These are phyloP conservation scores for Circaetus cinerascens DNA, from an alignment of 2,113 vertebrate species.

Conservation along the genomic window DNA sequence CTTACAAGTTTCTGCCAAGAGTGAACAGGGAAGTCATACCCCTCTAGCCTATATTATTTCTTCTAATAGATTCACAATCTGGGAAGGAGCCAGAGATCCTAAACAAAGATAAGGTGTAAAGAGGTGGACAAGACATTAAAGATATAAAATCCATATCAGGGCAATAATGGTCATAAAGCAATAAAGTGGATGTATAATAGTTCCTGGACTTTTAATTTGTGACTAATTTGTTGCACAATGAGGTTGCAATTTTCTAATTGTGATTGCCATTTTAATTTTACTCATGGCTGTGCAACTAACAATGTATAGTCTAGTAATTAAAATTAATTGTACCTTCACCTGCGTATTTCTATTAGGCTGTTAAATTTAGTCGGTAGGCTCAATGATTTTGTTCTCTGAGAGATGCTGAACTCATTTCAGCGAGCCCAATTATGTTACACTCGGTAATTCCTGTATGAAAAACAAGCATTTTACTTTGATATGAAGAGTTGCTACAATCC, in stretches of 20 bases:
- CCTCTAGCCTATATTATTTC: background rate
- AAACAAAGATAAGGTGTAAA: conserved; percentile 42
- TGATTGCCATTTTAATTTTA: conserved; percentile 99
- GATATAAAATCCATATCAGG: conserved; percentile 50
- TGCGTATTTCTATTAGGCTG: conserved; percentile 83
- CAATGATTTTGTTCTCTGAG: conserved; percentile 69
- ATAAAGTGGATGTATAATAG: conserved; percentile 60
- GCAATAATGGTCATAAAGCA: conserved; percentile 59
- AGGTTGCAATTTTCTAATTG: conserved; percentile 93
- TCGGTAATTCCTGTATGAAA: conserved; percentile 43
- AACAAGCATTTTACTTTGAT: conserved; percentile 63
- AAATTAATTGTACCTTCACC: conserved; percentile 92
- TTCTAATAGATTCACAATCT: background rate
- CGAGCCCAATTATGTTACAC: conserved; percentile 64
- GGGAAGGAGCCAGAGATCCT: conserved; percentile 30
- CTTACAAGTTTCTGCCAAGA: background rate
- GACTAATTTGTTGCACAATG: conserved; percentile 94
- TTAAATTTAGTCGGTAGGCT: conserved; percentile 75
- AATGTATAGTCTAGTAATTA: conserved; percentile 89
- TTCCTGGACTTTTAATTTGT: conserved; percentile 79
- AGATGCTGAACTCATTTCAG: conserved; percentile 69
- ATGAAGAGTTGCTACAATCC: conserved; percentile 1
- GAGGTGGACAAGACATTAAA: conserved; percentile 35
- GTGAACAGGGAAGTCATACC: background rate
- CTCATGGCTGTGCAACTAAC: conserved; percentile 90